These are phyloP conservation scores for Hyalella azteca DNA, from an alignment of 2,888 invertebrate species.

Conservation along the genomic window DNA sequence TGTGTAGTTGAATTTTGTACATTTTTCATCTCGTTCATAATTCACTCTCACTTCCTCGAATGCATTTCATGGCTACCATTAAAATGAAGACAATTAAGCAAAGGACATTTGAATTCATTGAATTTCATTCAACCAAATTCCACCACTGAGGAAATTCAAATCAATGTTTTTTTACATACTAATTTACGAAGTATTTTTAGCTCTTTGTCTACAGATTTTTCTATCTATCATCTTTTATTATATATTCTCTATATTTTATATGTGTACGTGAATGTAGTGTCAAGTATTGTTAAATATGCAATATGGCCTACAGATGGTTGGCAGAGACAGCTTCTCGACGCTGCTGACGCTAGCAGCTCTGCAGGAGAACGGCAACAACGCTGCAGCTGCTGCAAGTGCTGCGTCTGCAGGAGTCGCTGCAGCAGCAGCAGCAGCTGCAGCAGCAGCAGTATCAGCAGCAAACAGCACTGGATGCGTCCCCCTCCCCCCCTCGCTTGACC, in stretches of 20 bases:
- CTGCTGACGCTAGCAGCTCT: constrained; percentile 55
- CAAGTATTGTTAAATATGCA: neutral
- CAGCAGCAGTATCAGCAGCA: constrained; percentile 5
- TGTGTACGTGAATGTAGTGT: neutral
- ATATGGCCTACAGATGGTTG: constrained; percentile 65
- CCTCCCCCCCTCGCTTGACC: constrained; percentile 53
- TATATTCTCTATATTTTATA: neutral
- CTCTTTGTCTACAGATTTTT: too few species aligned
- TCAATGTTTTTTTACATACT: too few species aligned
- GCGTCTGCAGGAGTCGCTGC: constrained; percentile 40
- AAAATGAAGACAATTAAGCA: too few species aligned
- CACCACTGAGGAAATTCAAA: too few species aligned
- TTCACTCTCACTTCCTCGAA: too few species aligned
- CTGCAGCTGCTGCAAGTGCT: constrained; percentile 38
- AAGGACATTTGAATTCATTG: neutral
- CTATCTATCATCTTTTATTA: too few species aligned
- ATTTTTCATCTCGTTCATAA: too few species aligned
- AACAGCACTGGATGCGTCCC: constrained; percentile 39
- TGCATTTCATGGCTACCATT: too few species aligned
- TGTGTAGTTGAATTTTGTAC: too few species aligned
- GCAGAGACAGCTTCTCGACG: constrained; percentile 65
- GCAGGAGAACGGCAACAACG: constrained; percentile 39
- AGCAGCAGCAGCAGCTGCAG: constrained; percentile 36
- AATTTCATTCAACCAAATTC: too few species aligned
- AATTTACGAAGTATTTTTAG: too few species aligned